phyloP scores from a whole-genome alignment of 2,888 invertebrate genomes.

The Bursaphelenchus okinawaensis region DNA sequence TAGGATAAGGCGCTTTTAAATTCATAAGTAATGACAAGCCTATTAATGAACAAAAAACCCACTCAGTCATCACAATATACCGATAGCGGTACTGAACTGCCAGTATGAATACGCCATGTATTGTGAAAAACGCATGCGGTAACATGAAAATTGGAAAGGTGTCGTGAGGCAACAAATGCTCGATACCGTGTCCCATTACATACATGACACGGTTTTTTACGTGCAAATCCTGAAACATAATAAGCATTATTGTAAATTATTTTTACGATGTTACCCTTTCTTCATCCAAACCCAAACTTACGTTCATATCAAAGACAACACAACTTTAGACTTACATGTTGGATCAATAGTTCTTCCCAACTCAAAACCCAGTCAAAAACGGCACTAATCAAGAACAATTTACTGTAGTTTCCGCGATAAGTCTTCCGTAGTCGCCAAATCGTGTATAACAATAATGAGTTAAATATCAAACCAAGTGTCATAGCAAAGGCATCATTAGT shows the following conservation, averaged over 20 bases:
- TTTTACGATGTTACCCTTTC: background rate
- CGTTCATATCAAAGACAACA: no score
- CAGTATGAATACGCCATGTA: background rate
- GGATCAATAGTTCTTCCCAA: background rate
- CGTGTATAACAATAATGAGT: background rate
- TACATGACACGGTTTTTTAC: background rate
- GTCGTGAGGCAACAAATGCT: background rate
- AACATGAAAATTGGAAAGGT: background rate
- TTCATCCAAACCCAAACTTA: background rate
- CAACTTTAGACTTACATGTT: background rate
- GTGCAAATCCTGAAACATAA: background rate
- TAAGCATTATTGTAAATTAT: background rate
- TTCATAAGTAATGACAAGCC: no score
- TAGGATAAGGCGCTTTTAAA: no score
- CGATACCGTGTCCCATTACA: conserved; percentile 8
- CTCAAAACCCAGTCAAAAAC: background rate
- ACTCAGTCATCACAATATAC: background rate
- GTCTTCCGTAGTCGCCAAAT: background rate
- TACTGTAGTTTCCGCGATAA: background rate
- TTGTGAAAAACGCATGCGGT: background rate
- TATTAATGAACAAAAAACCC: background rate
- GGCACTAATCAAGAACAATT: background rate
- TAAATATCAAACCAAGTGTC: background rate
- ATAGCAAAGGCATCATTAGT: background rate
- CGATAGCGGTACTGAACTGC: conserved; percentile 1